phyloP scores from a whole-genome alignment of 2,888 invertebrate genomes.

The Catocala fraxini region DNA sequence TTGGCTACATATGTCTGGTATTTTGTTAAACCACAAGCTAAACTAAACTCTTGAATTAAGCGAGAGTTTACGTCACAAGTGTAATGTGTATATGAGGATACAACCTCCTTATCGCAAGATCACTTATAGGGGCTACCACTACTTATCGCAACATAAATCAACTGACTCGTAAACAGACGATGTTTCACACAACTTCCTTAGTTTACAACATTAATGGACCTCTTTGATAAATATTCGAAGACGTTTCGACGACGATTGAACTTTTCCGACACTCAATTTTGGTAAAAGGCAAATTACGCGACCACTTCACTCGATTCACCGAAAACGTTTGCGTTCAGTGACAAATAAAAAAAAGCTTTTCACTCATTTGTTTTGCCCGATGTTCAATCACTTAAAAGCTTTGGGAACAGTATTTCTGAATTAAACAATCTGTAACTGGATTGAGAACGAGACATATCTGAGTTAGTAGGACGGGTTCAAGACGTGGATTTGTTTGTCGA shows the following conservation, averaged over 20 bases:
- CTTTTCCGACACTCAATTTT: conserved; percentile 37
- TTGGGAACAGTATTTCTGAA: conserved; percentile 35
- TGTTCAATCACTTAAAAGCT: conserved; percentile 53
- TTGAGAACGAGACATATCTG: conserved; percentile 21
- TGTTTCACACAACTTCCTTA: conserved; percentile 20
- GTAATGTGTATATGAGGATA: too few relatives aligned
- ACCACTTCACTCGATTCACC: conserved; percentile 35
- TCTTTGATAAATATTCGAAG: conserved; percentile 30
- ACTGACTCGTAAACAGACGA: conserved; percentile 18
- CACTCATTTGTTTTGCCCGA: conserved; percentile 47
- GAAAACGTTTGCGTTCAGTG: conserved; percentile 31
- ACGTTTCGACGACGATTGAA: conserved; percentile 19
- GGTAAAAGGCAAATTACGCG: conserved; percentile 41
- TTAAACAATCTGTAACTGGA: conserved; percentile 45
- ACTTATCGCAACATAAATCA: conserved; percentile 10
- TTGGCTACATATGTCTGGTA: too few relatives aligned
- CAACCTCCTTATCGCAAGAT: too few relatives aligned
- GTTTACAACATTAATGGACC: conserved; percentile 26
- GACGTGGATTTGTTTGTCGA: conserved; percentile 31
- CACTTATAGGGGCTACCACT: too few relatives aligned
- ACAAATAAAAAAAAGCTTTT: conserved; percentile 43
- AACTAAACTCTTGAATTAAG: too few relatives aligned
- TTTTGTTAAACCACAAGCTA: too few relatives aligned
- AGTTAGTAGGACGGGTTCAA: conserved; percentile 21
- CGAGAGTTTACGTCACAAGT: too few relatives aligned